phyloP scores from a whole-genome alignment of 2,113 vertebrate species.

The Heliornis fulica region DNA sequence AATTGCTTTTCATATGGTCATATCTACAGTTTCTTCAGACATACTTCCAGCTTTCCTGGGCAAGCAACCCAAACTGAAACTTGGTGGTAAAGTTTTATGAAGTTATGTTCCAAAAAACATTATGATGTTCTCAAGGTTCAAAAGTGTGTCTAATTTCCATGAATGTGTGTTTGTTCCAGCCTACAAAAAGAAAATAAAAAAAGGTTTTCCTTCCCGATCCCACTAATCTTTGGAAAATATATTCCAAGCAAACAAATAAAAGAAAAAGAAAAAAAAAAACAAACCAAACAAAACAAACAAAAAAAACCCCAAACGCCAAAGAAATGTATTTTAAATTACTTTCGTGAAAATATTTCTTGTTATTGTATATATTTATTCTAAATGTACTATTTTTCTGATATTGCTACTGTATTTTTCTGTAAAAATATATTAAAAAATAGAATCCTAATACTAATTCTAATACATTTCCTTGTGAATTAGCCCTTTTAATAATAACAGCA shows the following conservation, averaged over 20 bases:
- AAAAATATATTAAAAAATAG: background rate
- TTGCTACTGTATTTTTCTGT: rapidly evolving
- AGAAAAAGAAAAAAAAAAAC: too few species aligned
- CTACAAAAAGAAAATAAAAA: background rate
- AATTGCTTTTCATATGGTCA: background rate
- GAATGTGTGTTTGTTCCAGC: background rate
- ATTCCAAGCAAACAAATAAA: rapidly evolving
- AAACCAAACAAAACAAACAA: too few species aligned
- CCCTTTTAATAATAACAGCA: background rate
- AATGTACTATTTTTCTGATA: background rate
- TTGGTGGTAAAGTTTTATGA: background rate
- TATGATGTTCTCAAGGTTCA: background rate
- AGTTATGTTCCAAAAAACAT: background rate
- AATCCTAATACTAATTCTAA: background rate
- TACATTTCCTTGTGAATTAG: background rate
- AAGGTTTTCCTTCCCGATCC: background rate
- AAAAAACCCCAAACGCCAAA: too few species aligned
- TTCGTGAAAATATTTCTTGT: background rate
- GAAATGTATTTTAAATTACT: background rate
- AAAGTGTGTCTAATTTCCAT: background rate
- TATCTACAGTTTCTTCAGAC: background rate
- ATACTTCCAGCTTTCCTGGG: background rate
- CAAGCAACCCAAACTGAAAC: background rate
- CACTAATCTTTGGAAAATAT: background rate
- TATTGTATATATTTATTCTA: background rate